phyloP scores from a whole-genome alignment of 1,140 invertebrate species.

The Meloidogyne exigua region DNA sequence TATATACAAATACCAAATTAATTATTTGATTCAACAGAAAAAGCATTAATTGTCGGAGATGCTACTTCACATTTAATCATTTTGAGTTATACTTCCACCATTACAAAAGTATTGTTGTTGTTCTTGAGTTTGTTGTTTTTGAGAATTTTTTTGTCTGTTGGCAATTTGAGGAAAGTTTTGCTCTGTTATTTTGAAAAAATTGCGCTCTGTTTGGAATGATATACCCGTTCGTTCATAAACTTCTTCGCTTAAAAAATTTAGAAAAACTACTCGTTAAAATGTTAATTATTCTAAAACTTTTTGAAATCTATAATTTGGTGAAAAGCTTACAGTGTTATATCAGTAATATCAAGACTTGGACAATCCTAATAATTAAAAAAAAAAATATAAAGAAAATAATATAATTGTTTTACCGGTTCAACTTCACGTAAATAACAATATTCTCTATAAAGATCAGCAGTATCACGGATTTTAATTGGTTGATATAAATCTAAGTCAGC shows the following conservation, averaged over 20 bases:
- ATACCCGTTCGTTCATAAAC: constrained; percentile 42
- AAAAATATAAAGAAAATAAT: not conserved
- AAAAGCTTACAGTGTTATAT: constrained; percentile 27
- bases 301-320: not conserved
- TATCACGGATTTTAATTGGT: constrained; percentile 31
- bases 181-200: constrained; percentile 30
- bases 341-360: constrained; percentile 37
- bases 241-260: constrained; percentile 22
- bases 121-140: not conserved
- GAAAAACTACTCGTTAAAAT: not conserved
- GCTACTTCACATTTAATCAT: not conserved
- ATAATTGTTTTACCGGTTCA: constrained; percentile 29
- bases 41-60: not conserved
- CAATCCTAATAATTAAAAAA: constrained; percentile 34
- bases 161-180: constrained; percentile 16
- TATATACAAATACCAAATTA: not conserved
- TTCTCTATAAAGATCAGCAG: constrained; percentile 34
- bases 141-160: not conserved
- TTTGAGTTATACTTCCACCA: not conserved
- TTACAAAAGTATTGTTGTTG: not conserved
- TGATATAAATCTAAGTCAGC: constrained; percentile 41
- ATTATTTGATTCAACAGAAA: not conserved
- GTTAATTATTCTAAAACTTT: not conserved
- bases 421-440: constrained; percentile 34
- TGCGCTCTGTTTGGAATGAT: constrained; percentile 35